Conservation (phyloP, 2,888 invertebrate genomes). For the Drosophila emarginata region DNA sequence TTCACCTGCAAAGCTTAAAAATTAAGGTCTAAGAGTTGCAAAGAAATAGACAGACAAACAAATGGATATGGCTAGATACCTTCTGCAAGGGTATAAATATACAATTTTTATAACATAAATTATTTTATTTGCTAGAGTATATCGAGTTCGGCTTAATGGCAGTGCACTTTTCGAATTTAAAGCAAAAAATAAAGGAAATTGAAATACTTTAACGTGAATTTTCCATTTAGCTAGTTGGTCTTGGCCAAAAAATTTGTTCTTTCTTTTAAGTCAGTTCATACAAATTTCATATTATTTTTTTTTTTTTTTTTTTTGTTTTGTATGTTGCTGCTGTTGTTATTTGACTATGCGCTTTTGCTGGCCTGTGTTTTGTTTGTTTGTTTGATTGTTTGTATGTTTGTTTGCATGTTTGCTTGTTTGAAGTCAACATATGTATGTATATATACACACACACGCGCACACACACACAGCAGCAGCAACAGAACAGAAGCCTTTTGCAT, state of each 20-base stretch:
- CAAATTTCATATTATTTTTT: constrained; percentile 40
- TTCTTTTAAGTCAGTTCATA: constrained; percentile 40
- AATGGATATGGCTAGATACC: too few relatives aligned
- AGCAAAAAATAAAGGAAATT: not conserved
- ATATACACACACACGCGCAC: constrained; percentile 55
- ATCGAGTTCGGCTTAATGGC: too few relatives aligned
- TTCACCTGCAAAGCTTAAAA: too few relatives aligned
- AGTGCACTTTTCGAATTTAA: not conserved
- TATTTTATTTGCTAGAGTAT: too few relatives aligned
- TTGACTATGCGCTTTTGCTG: constrained; percentile 58
- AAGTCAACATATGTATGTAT: constrained; percentile 64
- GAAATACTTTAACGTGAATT: constrained; percentile 21
- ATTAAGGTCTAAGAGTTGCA: too few relatives aligned
- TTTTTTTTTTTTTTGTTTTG: constrained; percentile 15
- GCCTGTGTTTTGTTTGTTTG: constrained; percentile 33
- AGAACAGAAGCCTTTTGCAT: constrained; percentile 28
- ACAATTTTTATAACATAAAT: too few relatives aligned
- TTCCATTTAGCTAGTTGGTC: constrained; percentile 33
- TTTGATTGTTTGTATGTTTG: constrained; percentile 51
- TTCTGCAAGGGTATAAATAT: too few relatives aligned
- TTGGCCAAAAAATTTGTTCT: constrained; percentile 13
- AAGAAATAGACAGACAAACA: too few relatives aligned
- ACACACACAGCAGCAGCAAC: constrained; percentile 51
- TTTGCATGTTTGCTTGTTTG: constrained; percentile 67
- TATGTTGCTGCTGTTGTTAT: constrained; percentile 33